These are phyloP conservation scores for Drosophila takahashii DNA, from an alignment of 1,140 invertebrate genomes.

Conservation along the genomic window DNA sequence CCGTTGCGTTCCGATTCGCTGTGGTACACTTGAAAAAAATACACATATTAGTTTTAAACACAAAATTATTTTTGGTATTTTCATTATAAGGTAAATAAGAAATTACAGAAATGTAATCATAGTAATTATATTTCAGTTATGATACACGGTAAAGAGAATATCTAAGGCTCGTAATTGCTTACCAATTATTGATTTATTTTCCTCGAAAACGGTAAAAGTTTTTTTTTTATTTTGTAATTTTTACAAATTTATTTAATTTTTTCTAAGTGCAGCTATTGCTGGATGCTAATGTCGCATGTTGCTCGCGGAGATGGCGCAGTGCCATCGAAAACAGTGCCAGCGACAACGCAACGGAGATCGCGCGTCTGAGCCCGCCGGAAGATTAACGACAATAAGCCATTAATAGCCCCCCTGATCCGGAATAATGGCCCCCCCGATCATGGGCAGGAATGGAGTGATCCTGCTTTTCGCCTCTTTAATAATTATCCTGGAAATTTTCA, in stretches of 20 bases:
- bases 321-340: constrained; percentile 46
- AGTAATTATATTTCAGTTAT: too few relatives aligned
- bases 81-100: too few relatives aligned
- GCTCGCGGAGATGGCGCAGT: constrained; percentile 45
- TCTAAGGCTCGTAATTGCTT: too few relatives aligned
- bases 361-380: constrained; percentile 27
- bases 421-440: neutral
- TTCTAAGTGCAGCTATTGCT: neutral
- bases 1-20: constrained; percentile 20
- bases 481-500: constrained; percentile 25
- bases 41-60: too few relatives aligned
- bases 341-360: constrained; percentile 26
- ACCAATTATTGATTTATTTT: too few relatives aligned
- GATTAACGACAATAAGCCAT: constrained; percentile 9
- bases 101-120: too few relatives aligned
- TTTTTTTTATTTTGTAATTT: neutral
- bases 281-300: constrained; percentile 40
- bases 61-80: too few relatives aligned
- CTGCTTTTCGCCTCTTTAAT: constrained; percentile 17
- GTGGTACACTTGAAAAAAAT: neutral
- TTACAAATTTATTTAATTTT: too few relatives aligned
- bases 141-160: too few relatives aligned
- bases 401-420: neutral
- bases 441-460: constrained; percentile 19
- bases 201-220: neutral